phyloP scores from a whole-genome alignment of 2,888 invertebrate genomes.

The Iselma pallidipennis region DNA sequence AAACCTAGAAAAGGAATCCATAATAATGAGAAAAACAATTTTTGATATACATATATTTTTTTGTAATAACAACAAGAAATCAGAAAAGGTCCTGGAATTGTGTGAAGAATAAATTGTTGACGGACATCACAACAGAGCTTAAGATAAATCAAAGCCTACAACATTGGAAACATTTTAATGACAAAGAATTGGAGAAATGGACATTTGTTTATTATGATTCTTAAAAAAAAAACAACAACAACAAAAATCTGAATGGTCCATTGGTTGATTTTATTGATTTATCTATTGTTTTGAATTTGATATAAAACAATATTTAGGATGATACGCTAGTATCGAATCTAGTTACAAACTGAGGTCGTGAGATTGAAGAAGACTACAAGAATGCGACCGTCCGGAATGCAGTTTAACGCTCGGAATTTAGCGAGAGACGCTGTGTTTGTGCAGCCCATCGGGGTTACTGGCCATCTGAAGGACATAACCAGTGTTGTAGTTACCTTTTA shows the following conservation, averaged over 20 bases:
- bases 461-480: slow-evolving; percentile 34
- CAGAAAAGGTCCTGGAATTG: no score
- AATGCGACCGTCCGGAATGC: slow-evolving; percentile 40
- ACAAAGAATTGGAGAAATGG: no score
- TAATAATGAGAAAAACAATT: no score
- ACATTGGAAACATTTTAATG: no score
- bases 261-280: neutral
- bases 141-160: no score
- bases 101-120: no score
- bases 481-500: slow-evolving; percentile 18
- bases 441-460: slow-evolving; percentile 33
- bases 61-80: no score
- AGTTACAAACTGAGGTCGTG: slow-evolving; percentile 27
- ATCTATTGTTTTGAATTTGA: neutral
- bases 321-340: slow-evolving; percentile 6
- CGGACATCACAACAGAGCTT: no score
- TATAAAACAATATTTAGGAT: neutral
- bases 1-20: neutral
- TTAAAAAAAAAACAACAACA: no score
- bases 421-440: slow-evolving; percentile 34
- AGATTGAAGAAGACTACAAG: slow-evolving; percentile 32
- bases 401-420: slow-evolving; percentile 41
- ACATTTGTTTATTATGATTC: no score
- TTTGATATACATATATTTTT: no score
- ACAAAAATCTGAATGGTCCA: no score